Evolutionary conservation across 2,888 invertebrate genomes (phyloP), one percentile per base, ranked within the genome.

Genomic region (Galerucella nymphaeae): DNA sequence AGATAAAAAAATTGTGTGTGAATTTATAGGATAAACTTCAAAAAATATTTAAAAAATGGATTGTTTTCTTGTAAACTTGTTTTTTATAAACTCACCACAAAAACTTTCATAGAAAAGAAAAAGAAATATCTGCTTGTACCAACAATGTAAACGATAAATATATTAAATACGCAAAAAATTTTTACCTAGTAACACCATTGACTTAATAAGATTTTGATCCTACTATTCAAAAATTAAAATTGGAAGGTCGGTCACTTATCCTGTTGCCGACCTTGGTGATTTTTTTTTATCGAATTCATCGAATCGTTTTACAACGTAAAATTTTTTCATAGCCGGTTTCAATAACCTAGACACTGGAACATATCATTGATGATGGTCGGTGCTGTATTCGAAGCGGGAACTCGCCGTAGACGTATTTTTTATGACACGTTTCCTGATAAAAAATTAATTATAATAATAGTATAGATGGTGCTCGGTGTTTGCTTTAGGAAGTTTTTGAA

Each of bases 211-310:
- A 14, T 14, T 45, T 45, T 45, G 13, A 45, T 45, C 45, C 14
- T 5, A 45, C 1, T 45, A 45, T 14, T 45, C 14, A 16, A 55
- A 55, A 55, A 55, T 64, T 64, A 64, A 64, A 64, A 48, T 45
- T 64, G 20, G 63, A 64, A 64, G 63, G 63, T 64, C 63, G 63
- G 63, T 64, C 48, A 64, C 18, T 45, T 64, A 45, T 64, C 48
- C 63, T 64, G 10, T 55, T 16, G 45, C 13, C 42, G 63, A 64
- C 63, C 63, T 64, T 64, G 48, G 18, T 14, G 11, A 48, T 14
- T 55, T 55, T 55, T 53, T 55, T 55, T 55, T 10, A 18, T 55
- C 18, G 10, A 55, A 55, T 55, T 18, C 18, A 16, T 10, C 55
- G 55, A 10, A 55, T 55, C 18, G 55, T 18, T 55, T 18, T 45